phyloP scores from a whole-genome alignment of 2,113 vertebrate species.

The Ameiurus melas region DNA sequence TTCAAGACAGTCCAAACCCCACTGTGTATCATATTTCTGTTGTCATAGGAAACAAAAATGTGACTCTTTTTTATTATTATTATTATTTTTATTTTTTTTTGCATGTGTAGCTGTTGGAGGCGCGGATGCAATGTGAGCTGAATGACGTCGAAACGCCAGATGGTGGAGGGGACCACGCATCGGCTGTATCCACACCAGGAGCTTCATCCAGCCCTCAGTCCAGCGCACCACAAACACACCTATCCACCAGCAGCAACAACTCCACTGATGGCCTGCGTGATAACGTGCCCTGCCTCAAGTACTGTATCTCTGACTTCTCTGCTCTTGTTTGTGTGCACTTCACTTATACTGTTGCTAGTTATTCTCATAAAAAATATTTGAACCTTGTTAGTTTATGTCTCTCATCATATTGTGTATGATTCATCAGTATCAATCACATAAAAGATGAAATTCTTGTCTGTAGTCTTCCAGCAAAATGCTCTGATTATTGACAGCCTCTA shows the following conservation, averaged over 20 bases:
- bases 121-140: conserved; percentile 87
- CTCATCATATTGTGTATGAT: neutral
- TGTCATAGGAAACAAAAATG: neutral
- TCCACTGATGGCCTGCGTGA: conserved; percentile 88
- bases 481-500: neutral
- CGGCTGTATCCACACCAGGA: conserved; percentile 78
- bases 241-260: conserved; percentile 85
- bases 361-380: neutral
- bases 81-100: neutral
- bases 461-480: neutral
- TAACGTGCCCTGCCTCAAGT: conserved; percentile 93
- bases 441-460: neutral
- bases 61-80: too few relatives aligned
- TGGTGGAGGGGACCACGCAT: conserved; percentile 77
- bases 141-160: conserved; percentile 88
- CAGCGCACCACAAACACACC: conserved; percentile 77
- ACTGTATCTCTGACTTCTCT: conserved; percentile 36
- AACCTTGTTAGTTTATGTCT: neutral
- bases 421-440: neutral
- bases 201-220: conserved; percentile 84
- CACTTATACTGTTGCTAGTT: neutral
- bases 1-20: neutral
- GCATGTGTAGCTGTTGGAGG: conserved; percentile 85
- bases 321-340: neutral
- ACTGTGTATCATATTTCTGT: neutral